Percentiles rank a stretch among this genome's conserved stretches.
phyloP scores from a whole-genome alignment of 2,113 vertebrate genomes.

The Lonchura striata region DNA sequence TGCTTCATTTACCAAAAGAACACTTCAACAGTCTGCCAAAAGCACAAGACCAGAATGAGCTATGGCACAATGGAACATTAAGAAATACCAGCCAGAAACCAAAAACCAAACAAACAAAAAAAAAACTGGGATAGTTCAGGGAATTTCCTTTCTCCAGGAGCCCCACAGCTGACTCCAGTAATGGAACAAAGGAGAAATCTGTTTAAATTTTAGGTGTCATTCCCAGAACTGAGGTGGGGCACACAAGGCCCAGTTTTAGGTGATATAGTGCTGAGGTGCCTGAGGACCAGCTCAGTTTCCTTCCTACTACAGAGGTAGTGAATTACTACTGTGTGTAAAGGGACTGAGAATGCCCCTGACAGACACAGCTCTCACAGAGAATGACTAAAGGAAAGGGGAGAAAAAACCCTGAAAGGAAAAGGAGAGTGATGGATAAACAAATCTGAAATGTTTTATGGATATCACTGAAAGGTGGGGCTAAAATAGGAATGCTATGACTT shows the following conservation, averaged over 20 bases:
- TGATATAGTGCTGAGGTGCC: not conserved
- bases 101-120: too few relatives aligned
- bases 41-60: not conserved
- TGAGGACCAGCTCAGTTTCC: not conserved
- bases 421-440: not conserved
- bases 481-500: not conserved
- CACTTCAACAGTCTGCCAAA: not conserved
- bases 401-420: too few relatives aligned
- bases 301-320: not conserved
- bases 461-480: not conserved
- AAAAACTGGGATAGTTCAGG: not conserved
- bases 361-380: not conserved
- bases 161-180: not conserved
- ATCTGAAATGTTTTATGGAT: not conserved
- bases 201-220: not conserved
- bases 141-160: not conserved
- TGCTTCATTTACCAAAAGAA: not conserved
- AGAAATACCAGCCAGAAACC: not conserved
- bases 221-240: not conserved
- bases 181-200: not conserved
- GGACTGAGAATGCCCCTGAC: not conserved
- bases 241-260: not conserved
- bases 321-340: not conserved
- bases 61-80: not conserved
- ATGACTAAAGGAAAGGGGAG: not conserved